Percentiles rank a stretch among this genome's conserved stretches.
phyloP scores from a whole-genome alignment of 2,113 vertebrate genomes.

The Epinephelus moara region DNA sequence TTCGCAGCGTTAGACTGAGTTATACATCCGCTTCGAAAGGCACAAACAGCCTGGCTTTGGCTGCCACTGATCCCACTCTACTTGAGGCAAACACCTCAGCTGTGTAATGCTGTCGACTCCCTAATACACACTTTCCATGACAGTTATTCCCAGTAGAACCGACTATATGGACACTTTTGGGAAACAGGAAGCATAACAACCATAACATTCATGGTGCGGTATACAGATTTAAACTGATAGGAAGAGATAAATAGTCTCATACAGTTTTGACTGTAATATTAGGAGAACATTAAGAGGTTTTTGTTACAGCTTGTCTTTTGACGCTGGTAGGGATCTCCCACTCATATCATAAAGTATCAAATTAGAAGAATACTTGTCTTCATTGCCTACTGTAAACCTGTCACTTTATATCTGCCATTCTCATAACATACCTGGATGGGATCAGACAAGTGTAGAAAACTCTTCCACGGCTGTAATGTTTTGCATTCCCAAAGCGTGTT shows the following conservation, averaged over 20 bases:
- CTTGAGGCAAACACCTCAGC: conserved; percentile 9
- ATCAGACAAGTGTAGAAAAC: conserved; percentile 46
- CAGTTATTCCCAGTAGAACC: neutral
- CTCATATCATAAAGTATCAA: neutral
- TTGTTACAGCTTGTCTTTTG: neutral
- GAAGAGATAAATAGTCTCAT: neutral
- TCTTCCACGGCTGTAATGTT: conserved; percentile 29
- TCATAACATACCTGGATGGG: conserved; percentile 32
- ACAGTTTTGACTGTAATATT: neutral
- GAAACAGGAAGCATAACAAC: neutral
- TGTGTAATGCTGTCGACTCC: neutral
- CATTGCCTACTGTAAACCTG: conserved; percentile 39
- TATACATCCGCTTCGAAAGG: conserved; percentile 12
- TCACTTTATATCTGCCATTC: conserved; percentile 7
- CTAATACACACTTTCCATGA: conserved; percentile 4
- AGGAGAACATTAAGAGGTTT: conserved; percentile 9
- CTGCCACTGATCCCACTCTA: neutral
- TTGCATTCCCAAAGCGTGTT: conserved; percentile 44
- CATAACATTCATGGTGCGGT: conserved; percentile 2
- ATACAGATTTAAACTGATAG: neutral
- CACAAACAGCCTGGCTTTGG: conserved; percentile 28
- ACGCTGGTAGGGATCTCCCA: neutral
- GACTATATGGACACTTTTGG: conserved; percentile 12
- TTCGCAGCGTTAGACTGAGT: conserved; percentile 32
- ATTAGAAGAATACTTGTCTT: conserved; percentile 46